Evolutionary conservation across 2,888 invertebrate species (phyloP).

Genomic region (Ligdia adustata): DNA sequence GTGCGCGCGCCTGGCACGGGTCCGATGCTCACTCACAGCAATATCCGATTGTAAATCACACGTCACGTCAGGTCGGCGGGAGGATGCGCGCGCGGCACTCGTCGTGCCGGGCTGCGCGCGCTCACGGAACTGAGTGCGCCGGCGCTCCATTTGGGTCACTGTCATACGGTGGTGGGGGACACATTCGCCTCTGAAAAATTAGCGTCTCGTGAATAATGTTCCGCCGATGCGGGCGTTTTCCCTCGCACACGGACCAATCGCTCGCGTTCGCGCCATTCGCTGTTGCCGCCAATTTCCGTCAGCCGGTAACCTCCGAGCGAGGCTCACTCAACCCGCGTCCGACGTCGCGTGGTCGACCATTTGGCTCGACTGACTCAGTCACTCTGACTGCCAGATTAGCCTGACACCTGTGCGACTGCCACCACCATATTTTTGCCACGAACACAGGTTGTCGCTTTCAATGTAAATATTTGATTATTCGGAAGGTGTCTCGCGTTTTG

Average conservation of each 20-base stretch:
- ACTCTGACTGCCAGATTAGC: conserved; percentile 35
- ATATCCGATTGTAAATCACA: conserved; percentile 72
- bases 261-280: conserved; percentile 51
- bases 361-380: conserved; percentile 45
- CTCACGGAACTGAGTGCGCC: conserved; percentile 81
- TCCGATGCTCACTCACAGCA: conserved; percentile 68
- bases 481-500: conserved; percentile 11
- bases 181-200: conserved; percentile 78
- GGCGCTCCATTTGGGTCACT: conserved; percentile 82
- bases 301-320: conserved; percentile 33
- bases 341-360: conserved; percentile 42
- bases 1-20: conserved; percentile 43
- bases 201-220: conserved; percentile 76
- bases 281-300: conserved; percentile 55
- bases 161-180: conserved; percentile 78
- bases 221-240: conserved; percentile 75
- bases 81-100: conserved; percentile 47
- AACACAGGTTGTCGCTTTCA: conserved; percentile 27
- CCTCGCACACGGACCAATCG: conserved; percentile 66
- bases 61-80: conserved; percentile 59
- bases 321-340: conserved; percentile 1
- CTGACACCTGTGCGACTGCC: conserved; percentile 29
- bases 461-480: conserved; percentile 26
- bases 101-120: conserved; percentile 59
- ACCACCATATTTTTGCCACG: conserved; percentile 37